These are phyloP conservation scores for Tenthredo livida DNA, from an alignment of 2,888 invertebrate genomes.

Conservation along the genomic window DNA sequence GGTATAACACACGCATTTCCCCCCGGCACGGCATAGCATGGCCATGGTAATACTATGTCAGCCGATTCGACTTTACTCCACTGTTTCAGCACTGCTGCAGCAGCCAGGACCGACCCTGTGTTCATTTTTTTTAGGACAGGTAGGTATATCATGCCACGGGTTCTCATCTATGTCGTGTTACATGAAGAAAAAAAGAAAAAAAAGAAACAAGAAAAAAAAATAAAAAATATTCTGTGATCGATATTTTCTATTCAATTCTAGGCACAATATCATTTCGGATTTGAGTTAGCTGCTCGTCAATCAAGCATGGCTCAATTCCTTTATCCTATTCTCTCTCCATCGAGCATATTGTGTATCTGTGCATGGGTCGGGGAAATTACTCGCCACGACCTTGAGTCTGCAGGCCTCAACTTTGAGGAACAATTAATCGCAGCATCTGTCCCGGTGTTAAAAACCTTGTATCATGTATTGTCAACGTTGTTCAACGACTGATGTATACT, in stretches of 20 bases:
- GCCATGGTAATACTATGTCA: neutral
- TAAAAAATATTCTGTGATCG: neutral
- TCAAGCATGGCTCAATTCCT: neutral
- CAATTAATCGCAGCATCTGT: constrained; percentile 8
- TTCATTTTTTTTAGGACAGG: constrained; percentile 2
- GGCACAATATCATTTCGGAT: neutral
- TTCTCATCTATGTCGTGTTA: constrained; percentile 19
- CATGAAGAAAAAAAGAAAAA: neutral
- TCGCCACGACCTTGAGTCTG: constrained; percentile 8
- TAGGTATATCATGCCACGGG: constrained; percentile 7
- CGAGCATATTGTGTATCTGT: neutral
- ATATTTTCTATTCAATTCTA: neutral
- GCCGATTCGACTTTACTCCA: neutral
- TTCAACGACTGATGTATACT: neutral
- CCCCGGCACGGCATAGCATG: neutral
- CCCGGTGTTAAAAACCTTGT: neutral
- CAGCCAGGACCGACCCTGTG: constrained; percentile 6
- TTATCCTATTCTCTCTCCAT: neutral
- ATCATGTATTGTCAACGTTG: neutral
- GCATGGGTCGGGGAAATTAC: neutral
- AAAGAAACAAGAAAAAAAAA: neutral
- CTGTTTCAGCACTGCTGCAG: neutral
- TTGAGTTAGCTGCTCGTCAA: neutral
- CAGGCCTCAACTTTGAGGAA: neutral
- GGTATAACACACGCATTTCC: constrained; percentile 24